Evolutionary conservation across 2,113 vertebrate species (phyloP), one percentile per base, ranked within the genome.

Genomic region (Leucopsar rothschildi): DNA sequence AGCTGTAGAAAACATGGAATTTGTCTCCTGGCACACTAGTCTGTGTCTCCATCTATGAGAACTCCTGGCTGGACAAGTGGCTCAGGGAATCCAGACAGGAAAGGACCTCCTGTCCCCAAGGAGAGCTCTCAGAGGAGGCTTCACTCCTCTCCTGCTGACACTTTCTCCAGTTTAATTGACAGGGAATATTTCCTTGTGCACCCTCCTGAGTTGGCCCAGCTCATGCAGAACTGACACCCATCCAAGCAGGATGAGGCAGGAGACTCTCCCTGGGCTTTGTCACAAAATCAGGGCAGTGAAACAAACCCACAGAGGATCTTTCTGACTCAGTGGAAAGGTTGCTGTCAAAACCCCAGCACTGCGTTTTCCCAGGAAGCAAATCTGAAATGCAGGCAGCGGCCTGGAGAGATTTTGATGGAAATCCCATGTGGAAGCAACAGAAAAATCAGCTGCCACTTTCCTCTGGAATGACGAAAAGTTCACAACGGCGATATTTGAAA

Each of bases 171-270:
- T 52, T 72, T 52, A 66, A 79, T 5, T 10, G 5, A 64, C 84
- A 79, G 49, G 39, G 39, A 61, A 2, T 3, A 25, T 85, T 91
- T 68, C 61, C 61, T 79, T n/a, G 73, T 82, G 64, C 64, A 76
- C 55, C 15, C 78, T 79, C 82, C 53, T 7, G 5, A 17, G 76
- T 0, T 73, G 66, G 25, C 39, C 71, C 53, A 94, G 73, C 63
- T 88, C 88, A 92, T 55, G 82, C 88, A 94, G 93, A 95, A 88
- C 92, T 77, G 92, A 92, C 92, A 77, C 44, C 50, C 50, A 21
- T 53, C 90, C 86, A 52, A 64, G 83, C 72, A 71, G 83, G 65
- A 57, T 3, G 15, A 78, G 60, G 65, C 76, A 69, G 45, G 3
- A 0, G 5, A 39, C 49, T 81, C 69, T 77, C 28, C 60, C 39